Percentiles rank a stretch among this genome's conserved stretches.
Conservation (phyloP, 1,140 invertebrate genomes). For the Drosophila punjabiensis region DNA sequence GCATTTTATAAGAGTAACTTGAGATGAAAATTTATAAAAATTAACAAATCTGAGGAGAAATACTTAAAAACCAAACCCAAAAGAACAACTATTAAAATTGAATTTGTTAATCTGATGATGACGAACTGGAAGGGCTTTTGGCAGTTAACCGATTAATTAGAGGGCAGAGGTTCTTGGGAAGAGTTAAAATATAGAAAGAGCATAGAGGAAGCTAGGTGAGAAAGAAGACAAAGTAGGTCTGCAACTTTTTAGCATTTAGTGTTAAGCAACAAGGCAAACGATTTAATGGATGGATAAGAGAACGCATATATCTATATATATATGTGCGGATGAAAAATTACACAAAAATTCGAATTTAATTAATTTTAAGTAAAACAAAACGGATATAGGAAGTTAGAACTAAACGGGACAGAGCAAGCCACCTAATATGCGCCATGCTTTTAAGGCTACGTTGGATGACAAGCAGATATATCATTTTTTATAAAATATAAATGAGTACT, state of each 20-base stretch:
- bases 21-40: slow-evolving; percentile 71
- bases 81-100: slow-evolving; percentile 67
- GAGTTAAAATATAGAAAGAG: slow-evolving; percentile 35
- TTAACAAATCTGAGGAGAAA: slow-evolving; percentile 46
- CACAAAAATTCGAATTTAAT: slow-evolving; percentile 82
- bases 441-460: slow-evolving; percentile 48
- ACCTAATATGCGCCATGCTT: slow-evolving; percentile 48
- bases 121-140: slow-evolving; percentile 53
- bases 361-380: slow-evolving; percentile 68
- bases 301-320: slow-evolving; percentile 35
- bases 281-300: slow-evolving; percentile 44
- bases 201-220: slow-evolving; percentile 35
- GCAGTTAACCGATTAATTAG: slow-evolving; percentile 46
- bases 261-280: slow-evolving; percentile 67
- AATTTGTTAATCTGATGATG: slow-evolving; percentile 70
- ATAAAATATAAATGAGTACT: slow-evolving; percentile 60
- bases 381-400: slow-evolving; percentile 47
- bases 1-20: slow-evolving; percentile 76
- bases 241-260: slow-evolving; percentile 80
- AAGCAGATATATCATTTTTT: slow-evolving; percentile 77
- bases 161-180: slow-evolving; percentile 33
- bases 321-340: slow-evolving; percentile 68
- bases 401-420: slow-evolving; percentile 41
- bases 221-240: slow-evolving; percentile 68
- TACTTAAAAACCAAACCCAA: slow-evolving; percentile 39